Conservation (phyloP, 2,113 vertebrate species). For the Actinemys pallida region DNA sequence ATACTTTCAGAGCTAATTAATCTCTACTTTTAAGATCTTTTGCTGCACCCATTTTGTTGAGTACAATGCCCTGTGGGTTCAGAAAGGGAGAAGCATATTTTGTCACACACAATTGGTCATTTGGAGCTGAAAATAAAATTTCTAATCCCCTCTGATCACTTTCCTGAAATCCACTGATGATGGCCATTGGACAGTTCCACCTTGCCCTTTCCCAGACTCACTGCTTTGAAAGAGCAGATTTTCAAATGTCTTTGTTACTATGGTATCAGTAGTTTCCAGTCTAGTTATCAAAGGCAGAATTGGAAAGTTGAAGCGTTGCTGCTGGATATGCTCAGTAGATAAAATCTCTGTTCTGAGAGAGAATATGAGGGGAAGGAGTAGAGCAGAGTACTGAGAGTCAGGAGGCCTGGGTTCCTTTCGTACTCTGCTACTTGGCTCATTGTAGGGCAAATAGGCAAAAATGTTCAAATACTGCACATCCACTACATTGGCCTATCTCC, state of each 20-base stretch:
- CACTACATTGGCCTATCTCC: background rate
- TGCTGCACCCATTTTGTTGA: background rate
- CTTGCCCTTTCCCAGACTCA: background rate
- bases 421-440: background rate
- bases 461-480: background rate
- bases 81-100: background rate
- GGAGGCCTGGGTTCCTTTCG: background rate
- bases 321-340: background rate
- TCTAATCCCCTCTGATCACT: background rate
- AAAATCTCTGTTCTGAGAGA: background rate
- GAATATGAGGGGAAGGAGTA: background rate
- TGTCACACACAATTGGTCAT: fast-evolving
- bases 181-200: background rate
- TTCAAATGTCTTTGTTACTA: fast-evolving
- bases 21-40: background rate
- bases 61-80: background rate
- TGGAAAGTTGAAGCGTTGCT: background rate
- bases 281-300: background rate
- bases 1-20: background rate
- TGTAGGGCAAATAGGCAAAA: background rate
- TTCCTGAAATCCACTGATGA: background rate
- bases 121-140: background rate
- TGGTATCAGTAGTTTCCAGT: background rate
- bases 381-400: background rate
- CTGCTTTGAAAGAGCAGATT: background rate